Evolutionary conservation across 2,888 invertebrate species (phyloP).

Genomic region (Himalopsyche japonica): DNA sequence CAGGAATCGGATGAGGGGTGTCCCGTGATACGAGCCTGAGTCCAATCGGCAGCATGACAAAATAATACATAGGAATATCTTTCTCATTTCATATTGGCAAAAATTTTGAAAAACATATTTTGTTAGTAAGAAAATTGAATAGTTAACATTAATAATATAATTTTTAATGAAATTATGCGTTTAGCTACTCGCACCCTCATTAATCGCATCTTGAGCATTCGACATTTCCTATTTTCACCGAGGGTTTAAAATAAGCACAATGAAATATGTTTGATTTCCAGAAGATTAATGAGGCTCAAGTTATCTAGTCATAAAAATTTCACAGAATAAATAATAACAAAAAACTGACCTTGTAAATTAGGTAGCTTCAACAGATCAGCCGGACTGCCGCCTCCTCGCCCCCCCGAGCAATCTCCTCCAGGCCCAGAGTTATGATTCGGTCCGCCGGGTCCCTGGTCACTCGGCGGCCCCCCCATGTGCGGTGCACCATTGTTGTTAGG

Average conservation of each 20-base stretch:
- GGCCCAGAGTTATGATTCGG: neutral
- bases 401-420: slow-evolving; percentile 8
- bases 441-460: neutral
- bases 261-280: too few relatives aligned
- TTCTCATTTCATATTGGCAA: neutral
- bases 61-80: neutral
- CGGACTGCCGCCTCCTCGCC: slow-evolving; percentile 34
- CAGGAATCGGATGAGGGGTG: slow-evolving; percentile 38
- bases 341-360: slow-evolving; percentile 32
- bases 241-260: too few relatives aligned
- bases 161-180: too few relatives aligned
- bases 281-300: too few relatives aligned
- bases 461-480: neutral
- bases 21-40: slow-evolving; percentile 37
- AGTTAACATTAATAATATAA: too few relatives aligned
- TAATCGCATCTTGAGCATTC: too few relatives aligned
- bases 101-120: neutral
- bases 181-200: too few relatives aligned
- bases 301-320: too few relatives aligned
- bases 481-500: neutral
- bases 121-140: too few relatives aligned
- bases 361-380: slow-evolving; percentile 36
- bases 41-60: slow-evolving; percentile 12
- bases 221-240: too few relatives aligned
- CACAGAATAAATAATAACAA: neutral